Conservation (phyloP, 2,888 invertebrate species). For the Tachina lurida region DNA sequence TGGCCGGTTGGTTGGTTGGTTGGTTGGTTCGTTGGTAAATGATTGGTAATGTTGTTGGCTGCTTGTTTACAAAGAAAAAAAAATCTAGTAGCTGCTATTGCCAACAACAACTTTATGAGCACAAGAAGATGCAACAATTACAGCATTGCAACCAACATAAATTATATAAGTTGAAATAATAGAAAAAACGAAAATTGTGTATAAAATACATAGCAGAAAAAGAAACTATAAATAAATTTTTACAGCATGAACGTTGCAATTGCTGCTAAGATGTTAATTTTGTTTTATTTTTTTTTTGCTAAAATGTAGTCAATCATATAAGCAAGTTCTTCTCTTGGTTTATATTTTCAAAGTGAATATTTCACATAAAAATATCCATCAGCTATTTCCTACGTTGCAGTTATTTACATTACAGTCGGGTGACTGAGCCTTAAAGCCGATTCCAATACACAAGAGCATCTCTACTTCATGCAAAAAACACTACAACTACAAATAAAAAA, state of each 20-base stretch:
- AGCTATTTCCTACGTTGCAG: too few species aligned
- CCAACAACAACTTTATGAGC: slow-evolving; percentile 15
- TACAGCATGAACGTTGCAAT: slow-evolving; percentile 23
- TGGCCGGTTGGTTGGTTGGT: neutral
- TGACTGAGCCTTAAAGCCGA: too few species aligned
- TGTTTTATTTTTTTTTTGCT: neutral
- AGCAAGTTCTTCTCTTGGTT: slow-evolving; percentile 43
- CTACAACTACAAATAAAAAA: too few species aligned
- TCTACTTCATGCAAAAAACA: too few species aligned
- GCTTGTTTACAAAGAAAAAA: neutral
- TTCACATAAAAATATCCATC: too few species aligned
- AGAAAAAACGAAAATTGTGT: slow-evolving; percentile 13
- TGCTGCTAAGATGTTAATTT: slow-evolving; percentile 27
- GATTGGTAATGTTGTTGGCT: slow-evolving; percentile 21
- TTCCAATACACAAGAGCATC: too few species aligned
- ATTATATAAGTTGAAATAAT: slow-evolving; percentile 63
- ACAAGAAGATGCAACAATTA: slow-evolving; percentile 68
- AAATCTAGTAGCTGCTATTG: slow-evolving; percentile 33
- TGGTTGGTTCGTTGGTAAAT: neutral
- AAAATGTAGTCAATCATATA: neutral
- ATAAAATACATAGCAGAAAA: slow-evolving; percentile 26
- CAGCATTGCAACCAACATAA: slow-evolving; percentile 58
- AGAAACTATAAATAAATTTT: slow-evolving; percentile 42
- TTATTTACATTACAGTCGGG: too few species aligned
- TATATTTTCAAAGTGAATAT: neutral